Conservation (phyloP, 2,888 invertebrate genomes). For the Pterostichus niger region DNA sequence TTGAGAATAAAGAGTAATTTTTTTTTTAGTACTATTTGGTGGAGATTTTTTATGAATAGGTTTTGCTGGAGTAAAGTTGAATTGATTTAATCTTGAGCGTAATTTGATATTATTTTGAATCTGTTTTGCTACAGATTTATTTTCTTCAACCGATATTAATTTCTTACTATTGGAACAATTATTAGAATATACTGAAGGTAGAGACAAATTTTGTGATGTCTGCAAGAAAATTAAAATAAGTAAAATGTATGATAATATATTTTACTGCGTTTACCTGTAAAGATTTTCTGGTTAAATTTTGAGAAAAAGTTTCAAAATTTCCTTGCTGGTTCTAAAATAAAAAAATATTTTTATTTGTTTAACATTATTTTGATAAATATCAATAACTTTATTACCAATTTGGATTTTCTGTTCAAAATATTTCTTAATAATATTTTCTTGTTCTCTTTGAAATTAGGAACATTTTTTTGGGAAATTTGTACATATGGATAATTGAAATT, state of each 20-base stretch:
- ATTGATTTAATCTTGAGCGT: neutral
- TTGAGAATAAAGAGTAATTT: neutral
- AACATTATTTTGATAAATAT: neutral
- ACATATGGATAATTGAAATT: neutral
- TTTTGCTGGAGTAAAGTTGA: neutral
- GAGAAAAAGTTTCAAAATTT: constrained; percentile 21
- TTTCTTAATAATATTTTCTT: neutral
- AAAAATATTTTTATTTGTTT: neutral
- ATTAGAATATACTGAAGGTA: too few species aligned
- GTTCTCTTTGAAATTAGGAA: neutral
- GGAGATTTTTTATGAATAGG: neutral
- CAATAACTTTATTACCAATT: constrained; percentile 18
- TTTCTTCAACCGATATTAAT: too few species aligned
- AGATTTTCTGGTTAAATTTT: constrained; percentile 17
- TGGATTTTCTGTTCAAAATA: neutral
- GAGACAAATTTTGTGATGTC: too few species aligned
- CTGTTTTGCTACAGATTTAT: neutral
- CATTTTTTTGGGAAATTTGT: neutral
- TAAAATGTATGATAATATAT: too few species aligned
- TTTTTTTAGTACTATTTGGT: neutral
- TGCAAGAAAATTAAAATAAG: too few species aligned
- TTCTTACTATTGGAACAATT: too few species aligned
- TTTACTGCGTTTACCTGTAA: neutral
- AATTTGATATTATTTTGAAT: constrained; percentile 9
- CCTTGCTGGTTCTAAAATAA: neutral